Evolutionary conservation across 2,797 vertebrate species (phyloP).

Genomic region (Eremophila alpestris): DNA sequence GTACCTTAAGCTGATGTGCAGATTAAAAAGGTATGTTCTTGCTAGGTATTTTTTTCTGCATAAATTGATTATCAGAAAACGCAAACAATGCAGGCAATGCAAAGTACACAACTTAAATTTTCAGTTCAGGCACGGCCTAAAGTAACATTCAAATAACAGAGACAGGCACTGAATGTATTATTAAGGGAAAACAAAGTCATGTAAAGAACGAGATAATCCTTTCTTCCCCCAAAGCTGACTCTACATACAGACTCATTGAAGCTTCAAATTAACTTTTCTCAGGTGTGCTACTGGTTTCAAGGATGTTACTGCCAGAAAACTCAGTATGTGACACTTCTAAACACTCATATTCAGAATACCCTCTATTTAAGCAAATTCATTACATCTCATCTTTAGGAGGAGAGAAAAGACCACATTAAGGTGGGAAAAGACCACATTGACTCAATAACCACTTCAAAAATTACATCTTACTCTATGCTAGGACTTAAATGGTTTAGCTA

Average conservation of each 20-base stretch:
- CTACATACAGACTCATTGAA: background rate
- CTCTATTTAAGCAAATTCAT: background rate
- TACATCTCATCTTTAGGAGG: background rate
- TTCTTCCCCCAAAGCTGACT: background rate
- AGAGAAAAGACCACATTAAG: background rate
- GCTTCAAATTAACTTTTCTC: background rate
- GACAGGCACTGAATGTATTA: background rate
- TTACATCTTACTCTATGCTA: background rate
- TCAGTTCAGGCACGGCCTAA: background rate
- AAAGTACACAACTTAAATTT: background rate
- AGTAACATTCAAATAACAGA: background rate
- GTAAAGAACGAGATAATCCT: background rate
- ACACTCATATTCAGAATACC: background rate
- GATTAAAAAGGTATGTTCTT: background rate
- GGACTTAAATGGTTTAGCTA: background rate
- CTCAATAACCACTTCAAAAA: background rate
- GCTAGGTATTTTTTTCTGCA: background rate
- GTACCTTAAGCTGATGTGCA: background rate
- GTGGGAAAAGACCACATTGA: background rate
- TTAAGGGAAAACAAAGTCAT: background rate
- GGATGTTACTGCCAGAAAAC: background rate
- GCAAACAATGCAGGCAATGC: background rate
- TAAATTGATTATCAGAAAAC: background rate
- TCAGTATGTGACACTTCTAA: background rate
- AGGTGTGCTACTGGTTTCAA: background rate